Percentiles rank a stretch among this genome's conserved stretches.
Conservation (phyloP, 2,113 vertebrate genomes). For the Vulpes lagopus region DNA sequence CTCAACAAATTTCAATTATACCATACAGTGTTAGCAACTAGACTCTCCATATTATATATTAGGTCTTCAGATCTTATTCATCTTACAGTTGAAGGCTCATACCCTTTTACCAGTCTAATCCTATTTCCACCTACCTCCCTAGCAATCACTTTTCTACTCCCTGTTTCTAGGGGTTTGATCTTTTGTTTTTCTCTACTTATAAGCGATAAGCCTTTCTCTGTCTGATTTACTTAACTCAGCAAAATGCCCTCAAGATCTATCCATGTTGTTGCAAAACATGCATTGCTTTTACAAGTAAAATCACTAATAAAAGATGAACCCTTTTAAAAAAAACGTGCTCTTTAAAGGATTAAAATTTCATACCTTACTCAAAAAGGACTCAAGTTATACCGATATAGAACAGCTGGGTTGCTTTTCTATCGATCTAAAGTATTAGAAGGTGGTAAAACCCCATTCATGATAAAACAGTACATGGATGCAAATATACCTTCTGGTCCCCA, state of each 20-base stretch:
- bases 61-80: background rate
- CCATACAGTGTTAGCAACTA: background rate
- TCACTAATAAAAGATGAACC: background rate
- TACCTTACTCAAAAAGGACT: background rate
- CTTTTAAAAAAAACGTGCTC: background rate
- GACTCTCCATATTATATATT: background rate
- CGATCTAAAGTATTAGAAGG: background rate
- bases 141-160: background rate
- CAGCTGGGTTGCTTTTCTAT: background rate
- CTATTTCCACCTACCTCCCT: background rate
- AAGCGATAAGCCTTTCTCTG: background rate
- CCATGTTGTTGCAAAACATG: background rate
- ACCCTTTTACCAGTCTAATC: background rate
- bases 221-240: background rate
- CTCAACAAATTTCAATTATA: background rate
- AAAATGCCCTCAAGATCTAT: background rate
- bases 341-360: background rate
- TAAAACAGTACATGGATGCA: background rate
- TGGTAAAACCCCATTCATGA: background rate
- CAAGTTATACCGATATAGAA: background rate
- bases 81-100: background rate
- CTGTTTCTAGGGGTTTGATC: background rate
- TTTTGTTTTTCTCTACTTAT: background rate
- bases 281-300: background rate
- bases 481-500: constrained; percentile 88